phyloP scores from a whole-genome alignment of 2,113 vertebrate species.

The Charadrius vociferus region DNA sequence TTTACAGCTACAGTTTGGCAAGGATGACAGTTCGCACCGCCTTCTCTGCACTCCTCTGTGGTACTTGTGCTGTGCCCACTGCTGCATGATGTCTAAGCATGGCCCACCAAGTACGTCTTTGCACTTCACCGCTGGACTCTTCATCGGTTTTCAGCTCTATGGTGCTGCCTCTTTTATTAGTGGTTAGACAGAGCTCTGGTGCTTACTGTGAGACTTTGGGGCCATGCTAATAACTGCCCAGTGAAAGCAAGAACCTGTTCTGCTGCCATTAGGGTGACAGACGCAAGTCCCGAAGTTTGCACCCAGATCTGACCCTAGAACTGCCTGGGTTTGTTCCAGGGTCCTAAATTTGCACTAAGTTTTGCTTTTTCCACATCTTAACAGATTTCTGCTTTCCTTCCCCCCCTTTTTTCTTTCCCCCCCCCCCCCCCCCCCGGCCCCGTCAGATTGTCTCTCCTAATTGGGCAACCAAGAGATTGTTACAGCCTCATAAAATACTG shows the following conservation, averaged over 20 bases:
- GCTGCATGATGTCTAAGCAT: no score
- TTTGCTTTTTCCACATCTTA: not conserved
- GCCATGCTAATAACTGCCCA: no score
- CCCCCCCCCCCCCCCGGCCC: not conserved
- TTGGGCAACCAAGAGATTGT: not conserved
- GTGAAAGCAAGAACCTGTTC: not conserved
- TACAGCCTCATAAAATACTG: not conserved
- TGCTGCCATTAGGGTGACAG: not conserved
- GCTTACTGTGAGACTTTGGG: not conserved
- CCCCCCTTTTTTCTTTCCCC: no score
- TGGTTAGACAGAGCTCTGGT: no score
- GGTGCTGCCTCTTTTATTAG: not conserved
- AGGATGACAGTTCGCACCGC: no score
- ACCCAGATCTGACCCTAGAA: not conserved
- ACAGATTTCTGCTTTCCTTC: not conserved
- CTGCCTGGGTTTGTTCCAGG: not conserved
- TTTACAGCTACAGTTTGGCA: no score
- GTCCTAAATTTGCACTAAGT: not conserved
- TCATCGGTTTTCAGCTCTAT: not conserved
- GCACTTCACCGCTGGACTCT: accelerated
- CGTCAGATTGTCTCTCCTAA: not conserved
- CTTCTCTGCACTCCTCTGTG: no score
- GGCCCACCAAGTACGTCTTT: no score
- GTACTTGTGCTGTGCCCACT: no score
- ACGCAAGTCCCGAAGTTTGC: not conserved